Conservation (phyloP, 2,888 invertebrate species). For the Drepanosiphum platanoidis region DNA sequence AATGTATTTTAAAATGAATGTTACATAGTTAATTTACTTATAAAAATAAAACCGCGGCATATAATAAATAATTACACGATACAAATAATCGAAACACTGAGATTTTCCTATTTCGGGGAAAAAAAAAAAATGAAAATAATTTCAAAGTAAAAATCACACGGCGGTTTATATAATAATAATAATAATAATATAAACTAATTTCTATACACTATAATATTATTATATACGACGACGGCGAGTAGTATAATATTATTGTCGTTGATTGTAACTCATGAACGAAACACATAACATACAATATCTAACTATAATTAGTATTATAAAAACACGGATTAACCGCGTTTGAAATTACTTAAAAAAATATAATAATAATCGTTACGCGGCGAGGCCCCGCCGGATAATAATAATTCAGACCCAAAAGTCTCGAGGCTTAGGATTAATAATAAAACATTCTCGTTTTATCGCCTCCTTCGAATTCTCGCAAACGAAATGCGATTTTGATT, state of each 20-base stretch:
- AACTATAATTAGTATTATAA: not conserved
- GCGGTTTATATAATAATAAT: not conserved
- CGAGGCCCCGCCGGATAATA: no score
- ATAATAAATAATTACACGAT: not conserved
- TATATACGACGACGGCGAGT: no score
- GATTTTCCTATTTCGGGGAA: not conserved
- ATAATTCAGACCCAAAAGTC: slow-evolving; percentile 16
- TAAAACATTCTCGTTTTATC: no score
- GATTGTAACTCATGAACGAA: not conserved
- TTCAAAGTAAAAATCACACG: not conserved
- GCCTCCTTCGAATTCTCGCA: no score
- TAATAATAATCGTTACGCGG: not conserved
- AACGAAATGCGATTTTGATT: no score
- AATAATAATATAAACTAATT: no score
- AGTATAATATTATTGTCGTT: no score
- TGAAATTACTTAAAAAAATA: not conserved
- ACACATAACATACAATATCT: not conserved
- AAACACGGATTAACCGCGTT: not conserved
- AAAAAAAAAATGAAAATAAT: not conserved
- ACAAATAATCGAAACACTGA: not conserved
- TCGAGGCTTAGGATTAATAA: slow-evolving; percentile 30
- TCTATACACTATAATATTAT: no score
- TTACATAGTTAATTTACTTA: not conserved
- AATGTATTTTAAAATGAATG: not conserved
- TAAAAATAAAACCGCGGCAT: not conserved